A percentile compares a stretch with the other conserved stretches of the same genome.
Conservation (phyloP, 2,113 vertebrate species). For the Poeciliopsis retropinna region DNA sequence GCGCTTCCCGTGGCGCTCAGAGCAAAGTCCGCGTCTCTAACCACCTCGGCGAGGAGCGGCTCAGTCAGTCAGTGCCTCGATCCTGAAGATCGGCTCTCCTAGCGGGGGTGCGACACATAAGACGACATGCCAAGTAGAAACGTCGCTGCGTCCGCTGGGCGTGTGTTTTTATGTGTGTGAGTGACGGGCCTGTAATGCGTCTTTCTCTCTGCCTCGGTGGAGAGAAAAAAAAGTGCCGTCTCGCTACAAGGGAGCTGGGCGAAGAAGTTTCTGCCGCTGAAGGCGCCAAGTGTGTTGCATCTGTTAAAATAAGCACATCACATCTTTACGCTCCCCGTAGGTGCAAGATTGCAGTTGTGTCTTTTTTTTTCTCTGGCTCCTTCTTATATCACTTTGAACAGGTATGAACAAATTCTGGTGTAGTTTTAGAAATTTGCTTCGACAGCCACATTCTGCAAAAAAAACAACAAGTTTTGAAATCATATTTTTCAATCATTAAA, state of each 20-base stretch:
- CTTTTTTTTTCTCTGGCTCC: background rate
- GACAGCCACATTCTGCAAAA: background rate
- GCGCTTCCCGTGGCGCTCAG: constrained; percentile 23
- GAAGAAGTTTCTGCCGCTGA: background rate
- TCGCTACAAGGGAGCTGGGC: constrained; percentile 24
- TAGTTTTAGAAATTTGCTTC: too few relatives aligned
- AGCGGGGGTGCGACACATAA: constrained; percentile 10
- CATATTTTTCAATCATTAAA: too few relatives aligned
- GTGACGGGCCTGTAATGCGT: background rate
- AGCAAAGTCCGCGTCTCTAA: constrained; percentile 23
- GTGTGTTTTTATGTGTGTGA: background rate
- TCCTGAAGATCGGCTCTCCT: constrained; percentile 31
- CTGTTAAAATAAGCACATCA: constrained; percentile 7
- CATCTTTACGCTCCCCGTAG: too few relatives aligned
- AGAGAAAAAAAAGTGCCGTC: constrained; percentile 1
- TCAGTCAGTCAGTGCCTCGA: constrained; percentile 31
- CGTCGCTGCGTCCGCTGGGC: background rate
- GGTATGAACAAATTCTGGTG: background rate
- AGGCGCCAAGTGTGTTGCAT: background rate
- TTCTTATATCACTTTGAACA: background rate
- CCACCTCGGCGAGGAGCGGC: constrained; percentile 11
- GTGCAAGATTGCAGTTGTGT: background rate
- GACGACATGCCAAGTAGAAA: constrained; percentile 19
- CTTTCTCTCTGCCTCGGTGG: constrained; percentile 30
- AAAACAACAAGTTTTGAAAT: too few relatives aligned